phyloP scores from a whole-genome alignment of 64 coral and sea anemone species.

The Actinia tenebrosa region DNA sequence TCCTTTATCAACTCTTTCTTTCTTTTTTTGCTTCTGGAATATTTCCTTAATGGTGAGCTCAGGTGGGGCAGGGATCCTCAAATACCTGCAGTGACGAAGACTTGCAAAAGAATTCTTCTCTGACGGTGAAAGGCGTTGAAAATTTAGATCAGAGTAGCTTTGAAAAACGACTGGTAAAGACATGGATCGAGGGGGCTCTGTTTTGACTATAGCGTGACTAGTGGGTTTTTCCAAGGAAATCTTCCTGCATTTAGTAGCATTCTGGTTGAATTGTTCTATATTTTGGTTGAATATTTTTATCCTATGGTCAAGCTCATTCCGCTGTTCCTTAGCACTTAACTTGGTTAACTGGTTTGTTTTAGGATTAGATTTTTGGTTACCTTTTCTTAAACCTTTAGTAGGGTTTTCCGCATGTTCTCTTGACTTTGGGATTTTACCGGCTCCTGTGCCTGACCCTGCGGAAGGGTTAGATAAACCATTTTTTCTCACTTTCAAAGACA shows the following conservation, averaged over 20 bases:
- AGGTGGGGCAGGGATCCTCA: neutral
- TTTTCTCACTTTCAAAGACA: neutral
- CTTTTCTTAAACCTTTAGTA: neutral
- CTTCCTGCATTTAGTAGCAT: neutral
- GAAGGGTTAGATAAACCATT: neutral
- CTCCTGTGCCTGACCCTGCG: neutral
- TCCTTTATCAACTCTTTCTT: neutral
- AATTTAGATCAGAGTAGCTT: neutral
- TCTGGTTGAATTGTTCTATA: neutral
- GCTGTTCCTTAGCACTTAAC: neutral
- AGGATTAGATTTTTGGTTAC: neutral
- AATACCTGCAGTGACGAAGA: slow-evolving; percentile 2
- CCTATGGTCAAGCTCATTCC: neutral
- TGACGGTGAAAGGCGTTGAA: neutral
- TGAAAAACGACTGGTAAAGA: neutral
- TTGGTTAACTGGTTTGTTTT: neutral
- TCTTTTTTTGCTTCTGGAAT: neutral
- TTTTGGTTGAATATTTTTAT: neutral
- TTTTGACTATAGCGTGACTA: neutral
- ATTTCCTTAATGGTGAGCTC: neutral
- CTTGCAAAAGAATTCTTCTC: neutral
- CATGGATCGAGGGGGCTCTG: neutral
- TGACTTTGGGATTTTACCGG: neutral
- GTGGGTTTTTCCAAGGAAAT: neutral
- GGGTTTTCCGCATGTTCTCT: neutral